phyloP scores from a whole-genome alignment of 2,888 invertebrate species.

The Margaritifera margaritifera region DNA sequence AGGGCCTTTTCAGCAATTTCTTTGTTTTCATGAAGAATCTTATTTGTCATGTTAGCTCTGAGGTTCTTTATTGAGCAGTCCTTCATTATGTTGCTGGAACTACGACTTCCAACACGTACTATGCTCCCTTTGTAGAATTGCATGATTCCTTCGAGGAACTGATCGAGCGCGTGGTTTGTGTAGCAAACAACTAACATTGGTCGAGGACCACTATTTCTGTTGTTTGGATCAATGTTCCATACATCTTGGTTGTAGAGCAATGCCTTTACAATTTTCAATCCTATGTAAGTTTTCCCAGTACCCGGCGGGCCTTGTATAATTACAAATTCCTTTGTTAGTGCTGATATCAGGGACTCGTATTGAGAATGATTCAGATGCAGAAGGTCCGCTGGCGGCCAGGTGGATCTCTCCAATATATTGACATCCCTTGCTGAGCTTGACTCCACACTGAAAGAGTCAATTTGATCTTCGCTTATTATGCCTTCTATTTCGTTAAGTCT shows the following conservation, averaged over 20 bases:
- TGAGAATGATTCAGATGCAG: constrained; percentile 64
- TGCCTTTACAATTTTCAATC: constrained; percentile 80
- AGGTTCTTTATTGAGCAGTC: constrained; percentile 32
- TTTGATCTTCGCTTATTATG: neutral
- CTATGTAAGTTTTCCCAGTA: constrained; percentile 88
- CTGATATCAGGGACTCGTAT: constrained; percentile 56
- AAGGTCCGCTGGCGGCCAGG: constrained; percentile 59
- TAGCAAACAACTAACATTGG: constrained; percentile 69
- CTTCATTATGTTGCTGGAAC: constrained; percentile 45
- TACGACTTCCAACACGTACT: constrained; percentile 64
- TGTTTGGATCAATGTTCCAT: constrained; percentile 61
- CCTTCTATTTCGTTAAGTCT: constrained; percentile 11
- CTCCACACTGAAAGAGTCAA: constrained; percentile 20
- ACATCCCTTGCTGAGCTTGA: constrained; percentile 20
- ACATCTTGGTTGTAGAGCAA: constrained; percentile 77
- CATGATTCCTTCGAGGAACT: constrained; percentile 66
- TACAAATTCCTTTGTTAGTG: constrained; percentile 64
- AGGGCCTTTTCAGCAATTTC: neutral
- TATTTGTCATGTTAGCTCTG: constrained; percentile 2
- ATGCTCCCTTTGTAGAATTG: constrained; percentile 48
- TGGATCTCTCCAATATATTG: constrained; percentile 1
- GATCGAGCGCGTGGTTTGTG: constrained; percentile 71
- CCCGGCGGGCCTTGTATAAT: constrained; percentile 82
- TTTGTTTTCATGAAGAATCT: neutral
- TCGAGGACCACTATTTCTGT: constrained; percentile 30